These are phyloP conservation scores for Glomeris marginata DNA, from an alignment of 2,888 invertebrate species.

Conservation along the genomic window DNA sequence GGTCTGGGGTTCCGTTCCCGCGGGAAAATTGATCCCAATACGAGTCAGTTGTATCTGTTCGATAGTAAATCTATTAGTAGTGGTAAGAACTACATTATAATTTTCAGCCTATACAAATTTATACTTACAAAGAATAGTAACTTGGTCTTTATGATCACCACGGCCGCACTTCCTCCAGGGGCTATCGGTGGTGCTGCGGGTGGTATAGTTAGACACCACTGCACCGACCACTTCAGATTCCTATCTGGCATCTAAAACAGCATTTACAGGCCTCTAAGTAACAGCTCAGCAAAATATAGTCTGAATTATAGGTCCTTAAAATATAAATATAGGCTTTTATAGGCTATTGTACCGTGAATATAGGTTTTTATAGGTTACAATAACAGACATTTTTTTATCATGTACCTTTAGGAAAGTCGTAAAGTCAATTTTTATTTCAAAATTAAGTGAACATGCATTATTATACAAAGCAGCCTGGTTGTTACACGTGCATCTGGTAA, in stretches of 20 bases:
- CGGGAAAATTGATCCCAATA: slow-evolving; percentile 36
- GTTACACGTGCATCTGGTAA: too few species aligned
- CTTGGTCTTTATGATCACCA: slow-evolving; percentile 68
- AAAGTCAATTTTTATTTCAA: too few species aligned
- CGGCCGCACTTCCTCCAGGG: slow-evolving; percentile 77
- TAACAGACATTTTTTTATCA: too few species aligned
- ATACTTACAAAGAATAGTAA: slow-evolving; percentile 69
- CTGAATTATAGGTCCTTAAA: too few species aligned
- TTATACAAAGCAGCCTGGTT: too few species aligned
- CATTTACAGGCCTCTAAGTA: too few species aligned
- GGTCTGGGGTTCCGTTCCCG: slow-evolving; percentile 47
- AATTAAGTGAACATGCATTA: too few species aligned
- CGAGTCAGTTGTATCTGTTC: slow-evolving; percentile 57
- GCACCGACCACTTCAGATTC: slow-evolving; percentile 70
- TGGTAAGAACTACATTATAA: background rate
- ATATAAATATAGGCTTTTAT: too few species aligned
- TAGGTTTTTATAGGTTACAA: too few species aligned
- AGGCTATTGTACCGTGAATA: too few species aligned
- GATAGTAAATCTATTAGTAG: slow-evolving; percentile 12
- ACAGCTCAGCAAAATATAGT: too few species aligned
- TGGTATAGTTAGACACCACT: slow-evolving; percentile 83
- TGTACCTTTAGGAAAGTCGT: too few species aligned
- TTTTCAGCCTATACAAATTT: background rate
- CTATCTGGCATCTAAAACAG: slow-evolving; percentile 26
- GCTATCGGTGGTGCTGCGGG: slow-evolving; percentile 72